Percentiles rank a stretch among this genome's conserved stretches.
These are phyloP conservation scores for Porites australiensis DNA, from an alignment of 64 coral and sea anemone genomes.

Conservation along the genomic window DNA sequence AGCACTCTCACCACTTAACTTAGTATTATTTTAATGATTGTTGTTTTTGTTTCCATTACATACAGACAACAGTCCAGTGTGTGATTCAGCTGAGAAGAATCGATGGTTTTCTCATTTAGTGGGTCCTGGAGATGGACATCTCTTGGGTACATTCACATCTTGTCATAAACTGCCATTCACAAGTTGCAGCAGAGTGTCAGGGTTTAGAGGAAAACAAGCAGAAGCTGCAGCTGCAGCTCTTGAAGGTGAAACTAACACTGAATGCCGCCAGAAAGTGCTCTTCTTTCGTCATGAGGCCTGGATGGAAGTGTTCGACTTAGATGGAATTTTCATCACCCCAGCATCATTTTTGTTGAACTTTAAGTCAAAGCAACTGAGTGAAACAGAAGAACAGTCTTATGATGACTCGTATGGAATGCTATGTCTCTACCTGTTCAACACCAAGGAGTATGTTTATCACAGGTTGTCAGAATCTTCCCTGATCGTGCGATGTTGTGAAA, in stretches of 20 bases:
- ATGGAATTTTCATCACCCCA: conserved; percentile 1
- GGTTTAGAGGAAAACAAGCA: conserved; percentile 9
- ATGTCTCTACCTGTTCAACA: background rate
- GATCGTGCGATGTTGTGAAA: conserved; percentile 64
- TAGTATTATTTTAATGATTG: background rate
- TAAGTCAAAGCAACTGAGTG: background rate
- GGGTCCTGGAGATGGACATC: conserved; percentile 18
- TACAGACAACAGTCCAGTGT: background rate
- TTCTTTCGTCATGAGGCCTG: conserved; percentile 2
- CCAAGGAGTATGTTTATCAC: conserved; percentile 36
- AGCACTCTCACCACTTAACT: background rate
- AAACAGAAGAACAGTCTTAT: background rate
- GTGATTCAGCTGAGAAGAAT: conserved; percentile 11
- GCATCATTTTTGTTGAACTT: conserved; percentile 21
- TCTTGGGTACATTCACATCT: background rate
- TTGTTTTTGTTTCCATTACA: background rate
- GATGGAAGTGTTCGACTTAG: conserved; percentile 22
- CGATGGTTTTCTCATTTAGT: conserved; percentile 29
- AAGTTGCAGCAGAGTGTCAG: background rate
- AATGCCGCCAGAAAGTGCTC: background rate
- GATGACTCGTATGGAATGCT: conserved; percentile 12
- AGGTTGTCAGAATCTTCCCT: conserved; percentile 82
- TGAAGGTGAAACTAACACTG: background rate
- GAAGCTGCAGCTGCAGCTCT: background rate
- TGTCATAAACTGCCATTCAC: background rate